Evolutionary conservation across 2,888 invertebrate genomes (phyloP), one percentile per base, ranked within the genome.

Genomic region (Phaonia tiefii): DNA sequence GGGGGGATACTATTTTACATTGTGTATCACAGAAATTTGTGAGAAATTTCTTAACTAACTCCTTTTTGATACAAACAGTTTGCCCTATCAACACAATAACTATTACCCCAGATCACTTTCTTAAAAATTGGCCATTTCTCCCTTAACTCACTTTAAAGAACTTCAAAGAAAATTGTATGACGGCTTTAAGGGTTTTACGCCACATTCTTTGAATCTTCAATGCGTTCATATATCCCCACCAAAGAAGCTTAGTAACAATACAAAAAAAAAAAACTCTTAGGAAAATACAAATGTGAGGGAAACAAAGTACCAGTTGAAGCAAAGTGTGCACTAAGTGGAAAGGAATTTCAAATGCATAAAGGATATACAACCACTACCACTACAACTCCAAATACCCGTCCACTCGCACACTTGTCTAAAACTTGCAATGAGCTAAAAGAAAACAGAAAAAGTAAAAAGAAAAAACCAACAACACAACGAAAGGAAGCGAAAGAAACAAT

Each of bases 341-440:
- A 31, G 69, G 63, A 75, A 70, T 75, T 63, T 51, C 42, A 63
- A 75, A 75, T 70, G 63, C 63, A 63, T 51, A 76, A 70, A 54
- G 31, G 31, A 31, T 31, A n/a, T n/a, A 31, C 31, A 5, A 31
- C 31, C 31, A 31, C 31, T 31, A 31, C 31, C 3, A 31, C 31
- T 31, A 70, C 15, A 20, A 54, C 39, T 37, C 20, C 51, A 75
- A 31, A 65, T 60, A 22, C 15, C 22, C 60, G 49, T 42, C 79
- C 69, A 22, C 49, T 10, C 58, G 25, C 42, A 54, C 37, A 54
- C 46, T 71, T 74, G 49, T 72, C 60, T 75, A 20, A 51, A 78
- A 54, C 58, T 72, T 67, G 58, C 72, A 63, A 42, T 67, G 49
- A 72, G 51, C 42, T 66, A 15, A 73, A 60, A 44, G 31, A 67